Evolutionary conservation across 2,888 invertebrate species (phyloP).

Genomic region (Campaea margaritaria): DNA sequence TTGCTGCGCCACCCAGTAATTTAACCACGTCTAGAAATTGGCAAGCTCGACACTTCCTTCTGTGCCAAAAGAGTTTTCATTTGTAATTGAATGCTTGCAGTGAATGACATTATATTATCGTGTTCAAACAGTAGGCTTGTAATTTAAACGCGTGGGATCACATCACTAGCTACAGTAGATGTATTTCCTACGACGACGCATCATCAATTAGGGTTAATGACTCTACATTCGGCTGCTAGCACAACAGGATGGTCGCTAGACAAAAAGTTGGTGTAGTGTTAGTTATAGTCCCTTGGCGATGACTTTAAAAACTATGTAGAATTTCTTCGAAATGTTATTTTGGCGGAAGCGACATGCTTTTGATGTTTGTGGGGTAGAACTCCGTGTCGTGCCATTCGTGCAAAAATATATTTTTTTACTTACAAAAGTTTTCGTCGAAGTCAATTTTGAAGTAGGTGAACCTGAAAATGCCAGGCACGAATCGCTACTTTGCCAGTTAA

Average conservation of each 20-base stretch:
- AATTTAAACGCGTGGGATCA: constrained; percentile 22
- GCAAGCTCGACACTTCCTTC: constrained; percentile 12
- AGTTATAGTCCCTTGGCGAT: not conserved
- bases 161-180: not conserved
- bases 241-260: constrained; percentile 21
- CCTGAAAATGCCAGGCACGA: too few species aligned
- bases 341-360: too few species aligned
- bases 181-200: constrained; percentile 4
- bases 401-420: too few species aligned
- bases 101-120: constrained; percentile 5
- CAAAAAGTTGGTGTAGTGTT: constrained; percentile 11
- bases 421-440: too few species aligned
- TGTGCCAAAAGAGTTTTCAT: constrained; percentile 18
- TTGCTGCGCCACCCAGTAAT: too few species aligned
- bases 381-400: too few species aligned
- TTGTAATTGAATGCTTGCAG: constrained; percentile 20
- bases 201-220: constrained; percentile 32
- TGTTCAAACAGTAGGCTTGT: constrained; percentile 9
- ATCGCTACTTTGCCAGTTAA: too few species aligned
- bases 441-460: too few species aligned
- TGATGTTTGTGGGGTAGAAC: too few species aligned
- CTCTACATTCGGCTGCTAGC: constrained; percentile 22
- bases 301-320: not conserved
- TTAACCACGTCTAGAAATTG: constrained; percentile 6
- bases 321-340: not conserved